Evolutionary conservation across 2,797 vertebrate genomes (phyloP), one percentile per base, ranked within the genome.

Genomic region (Hirundo rustica): DNA sequence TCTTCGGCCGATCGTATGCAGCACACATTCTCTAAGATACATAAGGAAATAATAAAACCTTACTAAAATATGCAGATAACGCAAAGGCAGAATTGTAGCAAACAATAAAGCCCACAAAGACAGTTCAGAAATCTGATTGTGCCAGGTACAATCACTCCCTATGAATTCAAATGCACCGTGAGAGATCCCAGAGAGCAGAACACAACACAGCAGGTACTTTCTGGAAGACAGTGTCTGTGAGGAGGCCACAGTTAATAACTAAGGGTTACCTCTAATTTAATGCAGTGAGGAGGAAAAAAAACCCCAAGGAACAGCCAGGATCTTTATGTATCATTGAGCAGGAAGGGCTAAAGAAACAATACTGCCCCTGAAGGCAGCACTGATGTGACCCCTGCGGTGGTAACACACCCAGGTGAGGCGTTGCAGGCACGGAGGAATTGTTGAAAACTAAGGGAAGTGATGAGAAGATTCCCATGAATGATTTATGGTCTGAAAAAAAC

Each of bases 31-130:
- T 34, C 66, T 34, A 86, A 62, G 55, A 93, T 16, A 75, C 32
- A 4, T 44, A 94, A 54, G 88, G 82, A 95, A 93, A 96, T 78
- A 85, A 66, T 64, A 87, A 87, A 80, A 40, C 62, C 85, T 61
- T 23, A 27, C 87, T 91, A 81, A 88, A 93, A 85, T 80, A 88
- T 65, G 68, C 82, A 94, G 88, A 88, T 81, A 92, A 93, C 55
- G 83, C 72, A 78, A 68, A 91, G 60, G 73, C 60, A 79, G 76
- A 92, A 94, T 13, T 64, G 77, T 15, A 76, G 83, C 77, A 81
- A 95, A 85, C 71, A 62, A 86, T 66, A 85, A 92, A 88, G 77
- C 55, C 81, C 66, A 75, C 54, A 66, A 81, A 94, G 77, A 70
- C 7, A 73, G 53, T 64, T 88, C 4, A 66, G 71, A 67, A 94